Evolutionary conservation across 1,140 invertebrate species (phyloP).

Genomic region (Aphelenchoides fujianensis): DNA sequence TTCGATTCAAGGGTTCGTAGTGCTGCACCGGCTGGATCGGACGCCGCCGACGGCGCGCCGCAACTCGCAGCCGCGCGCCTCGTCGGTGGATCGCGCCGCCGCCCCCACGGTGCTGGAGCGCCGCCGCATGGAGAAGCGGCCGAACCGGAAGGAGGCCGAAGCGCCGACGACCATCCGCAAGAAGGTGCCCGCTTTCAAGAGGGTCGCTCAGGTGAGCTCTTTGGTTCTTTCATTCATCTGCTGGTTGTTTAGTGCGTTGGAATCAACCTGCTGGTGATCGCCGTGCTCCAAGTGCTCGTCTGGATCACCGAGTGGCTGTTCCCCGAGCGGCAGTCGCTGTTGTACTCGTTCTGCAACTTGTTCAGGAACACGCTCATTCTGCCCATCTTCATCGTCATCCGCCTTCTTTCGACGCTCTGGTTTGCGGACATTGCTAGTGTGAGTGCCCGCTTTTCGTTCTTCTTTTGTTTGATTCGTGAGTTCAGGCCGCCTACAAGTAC

Average conservation of each 20-base stretch:
- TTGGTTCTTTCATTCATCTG: conserved; percentile 24
- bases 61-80: not conserved
- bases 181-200: conserved; percentile 32
- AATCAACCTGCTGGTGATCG: conserved; percentile 39
- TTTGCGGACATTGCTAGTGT: conserved; percentile 53
- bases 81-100: conserved; percentile 13
- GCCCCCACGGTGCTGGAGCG: conserved; percentile 6
- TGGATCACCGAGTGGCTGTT: conserved; percentile 15
- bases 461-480: conserved; percentile 19
- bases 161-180: conserved; percentile 18
- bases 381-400: conserved; percentile 47
- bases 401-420: conserved; percentile 46
- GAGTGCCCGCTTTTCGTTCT: too few species aligned
- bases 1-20: conserved; percentile 46
- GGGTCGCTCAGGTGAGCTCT: conserved; percentile 25
- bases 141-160: not conserved
- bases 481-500: conserved; percentile 36
- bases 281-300: conserved; percentile 26
- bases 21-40: conserved; percentile 42
- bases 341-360: conserved; percentile 38
- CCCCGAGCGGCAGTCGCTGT: conserved; percentile 17
- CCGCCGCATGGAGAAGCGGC: conserved; percentile 11
- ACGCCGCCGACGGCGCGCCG: not conserved
- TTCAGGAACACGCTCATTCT: conserved; percentile 37
- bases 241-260: conserved; percentile 37